Conservation (phyloP, 2,797 vertebrate genomes). For the Anableps anableps region DNA sequence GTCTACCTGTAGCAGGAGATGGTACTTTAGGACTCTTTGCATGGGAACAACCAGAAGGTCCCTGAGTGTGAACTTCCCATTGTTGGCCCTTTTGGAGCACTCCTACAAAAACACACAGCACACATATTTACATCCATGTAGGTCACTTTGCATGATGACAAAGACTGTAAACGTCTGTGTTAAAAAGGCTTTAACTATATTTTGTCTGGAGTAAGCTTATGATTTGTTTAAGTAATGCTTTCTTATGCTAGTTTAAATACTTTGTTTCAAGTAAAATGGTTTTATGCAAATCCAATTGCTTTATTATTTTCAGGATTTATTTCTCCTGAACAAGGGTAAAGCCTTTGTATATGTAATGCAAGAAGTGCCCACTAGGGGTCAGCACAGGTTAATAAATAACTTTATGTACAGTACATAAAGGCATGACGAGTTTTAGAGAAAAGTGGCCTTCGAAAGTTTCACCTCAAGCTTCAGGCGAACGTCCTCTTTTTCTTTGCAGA, state of each 20-base stretch:
- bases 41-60: conserved; percentile 96
- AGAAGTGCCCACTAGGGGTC: conserved; percentile 36
- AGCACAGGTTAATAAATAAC: conserved; percentile 6
- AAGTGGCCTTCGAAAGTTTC: conserved; percentile 21
- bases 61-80: conserved; percentile 92
- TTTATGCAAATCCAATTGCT: not conserved
- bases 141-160: not conserved
- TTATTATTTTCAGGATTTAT: not conserved
- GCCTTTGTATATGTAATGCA: conserved; percentile 6
- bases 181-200: not conserved
- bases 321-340: not conserved
- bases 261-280: not conserved
- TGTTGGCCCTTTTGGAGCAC: conserved; percentile 97
- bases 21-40: conserved; percentile 97
- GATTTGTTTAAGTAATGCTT: not conserved
- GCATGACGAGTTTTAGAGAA: not conserved
- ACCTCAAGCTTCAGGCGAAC: conserved; percentile 91
- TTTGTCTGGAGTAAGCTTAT: not conserved
- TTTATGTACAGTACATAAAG: not conserved
- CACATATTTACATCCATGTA: not conserved
- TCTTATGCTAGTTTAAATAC: not conserved
- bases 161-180: not conserved
- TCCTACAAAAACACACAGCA: conserved; percentile 81
- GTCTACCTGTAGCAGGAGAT: conserved; percentile 92
- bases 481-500: conserved; percentile 94